Conservation (phyloP, 1,140 invertebrate species). For the Sarcophaga bullata region DNA sequence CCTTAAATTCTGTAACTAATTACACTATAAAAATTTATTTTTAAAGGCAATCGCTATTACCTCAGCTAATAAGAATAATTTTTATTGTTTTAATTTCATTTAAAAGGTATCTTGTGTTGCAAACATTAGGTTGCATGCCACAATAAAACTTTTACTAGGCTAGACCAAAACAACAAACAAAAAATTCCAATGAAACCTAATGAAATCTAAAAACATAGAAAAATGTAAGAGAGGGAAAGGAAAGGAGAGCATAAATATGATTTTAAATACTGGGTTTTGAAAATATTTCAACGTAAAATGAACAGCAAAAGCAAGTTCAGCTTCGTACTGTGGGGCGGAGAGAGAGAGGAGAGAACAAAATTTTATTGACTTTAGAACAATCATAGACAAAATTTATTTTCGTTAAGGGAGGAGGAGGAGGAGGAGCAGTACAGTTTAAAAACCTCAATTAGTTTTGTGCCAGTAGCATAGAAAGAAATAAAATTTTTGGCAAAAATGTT, state of each 20-base stretch:
- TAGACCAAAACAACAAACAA: background rate
- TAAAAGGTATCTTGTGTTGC: background rate
- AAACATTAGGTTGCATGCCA: constrained; percentile 3
- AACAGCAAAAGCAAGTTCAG: background rate
- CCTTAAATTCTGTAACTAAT: too few relatives aligned
- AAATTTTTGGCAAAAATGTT: too few relatives aligned
- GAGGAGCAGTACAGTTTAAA: background rate
- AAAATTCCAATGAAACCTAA: constrained; percentile 1
- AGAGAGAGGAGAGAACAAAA: too few relatives aligned
- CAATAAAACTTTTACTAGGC: constrained; percentile 9
- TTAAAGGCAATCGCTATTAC: too few relatives aligned
- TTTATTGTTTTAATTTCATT: background rate
- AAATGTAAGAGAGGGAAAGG: too few relatives aligned
- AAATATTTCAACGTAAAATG: background rate
- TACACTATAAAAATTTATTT: too few relatives aligned
- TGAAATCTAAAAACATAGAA: background rate
- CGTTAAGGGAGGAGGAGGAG: too few relatives aligned
- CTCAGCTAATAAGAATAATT: too few relatives aligned
- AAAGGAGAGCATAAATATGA: too few relatives aligned
- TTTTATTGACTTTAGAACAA: background rate
- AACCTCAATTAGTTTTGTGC: background rate
- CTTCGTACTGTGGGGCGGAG: too few relatives aligned
- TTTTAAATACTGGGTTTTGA: background rate
- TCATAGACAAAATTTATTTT: background rate
- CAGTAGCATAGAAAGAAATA: too few relatives aligned